These are phyloP conservation scores for Pyrochroa serraticornis DNA, from an alignment of 2,888 invertebrate genomes.

Conservation along the genomic window DNA sequence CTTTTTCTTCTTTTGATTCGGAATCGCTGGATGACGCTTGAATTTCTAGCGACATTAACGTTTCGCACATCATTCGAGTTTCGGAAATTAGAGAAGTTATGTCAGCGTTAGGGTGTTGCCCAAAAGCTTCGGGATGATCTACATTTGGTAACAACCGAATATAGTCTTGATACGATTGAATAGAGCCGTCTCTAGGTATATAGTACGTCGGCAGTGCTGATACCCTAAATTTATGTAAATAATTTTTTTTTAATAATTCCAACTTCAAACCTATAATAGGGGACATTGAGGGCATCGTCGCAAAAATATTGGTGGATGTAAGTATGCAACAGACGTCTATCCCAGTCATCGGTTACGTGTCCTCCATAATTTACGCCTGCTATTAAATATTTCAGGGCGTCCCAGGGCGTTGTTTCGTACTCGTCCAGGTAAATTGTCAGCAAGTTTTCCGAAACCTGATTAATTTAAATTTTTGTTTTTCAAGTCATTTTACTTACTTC, in stretches of 20 bases:
- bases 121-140: slow-evolving; percentile 87
- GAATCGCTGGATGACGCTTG: slow-evolving; percentile 62
- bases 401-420: slow-evolving; percentile 86
- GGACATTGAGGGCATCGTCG: slow-evolving; percentile 69
- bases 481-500: slow-evolving; percentile 66
- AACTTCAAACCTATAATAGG: slow-evolving; percentile 66
- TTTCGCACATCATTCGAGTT: slow-evolving; percentile 73
- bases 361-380: slow-evolving; percentile 91
- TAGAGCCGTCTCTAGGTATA: slow-evolving; percentile 81
- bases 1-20: slow-evolving; percentile 75
- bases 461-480: too few species aligned
- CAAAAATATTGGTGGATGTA: slow-evolving; percentile 86
- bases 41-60: slow-evolving; percentile 78
- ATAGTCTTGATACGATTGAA: slow-evolving; percentile 82
- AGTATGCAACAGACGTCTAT: slow-evolving; percentile 75
- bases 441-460: slow-evolving; percentile 78
- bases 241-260: background rate
- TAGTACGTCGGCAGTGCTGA: slow-evolving; percentile 78
- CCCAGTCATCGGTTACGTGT: slow-evolving; percentile 80
- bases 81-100: slow-evolving; percentile 86
- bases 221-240: slow-evolving; percentile 60
- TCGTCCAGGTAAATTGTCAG: slow-evolving; percentile 85
- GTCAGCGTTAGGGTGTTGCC: slow-evolving; percentile 90
- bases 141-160: slow-evolving; percentile 76
- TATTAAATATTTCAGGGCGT: slow-evolving; percentile 85